Percentiles rank a stretch among this genome's conserved stretches.
Conservation (phyloP, 2,888 invertebrate species). For the Globia sparganii region DNA sequence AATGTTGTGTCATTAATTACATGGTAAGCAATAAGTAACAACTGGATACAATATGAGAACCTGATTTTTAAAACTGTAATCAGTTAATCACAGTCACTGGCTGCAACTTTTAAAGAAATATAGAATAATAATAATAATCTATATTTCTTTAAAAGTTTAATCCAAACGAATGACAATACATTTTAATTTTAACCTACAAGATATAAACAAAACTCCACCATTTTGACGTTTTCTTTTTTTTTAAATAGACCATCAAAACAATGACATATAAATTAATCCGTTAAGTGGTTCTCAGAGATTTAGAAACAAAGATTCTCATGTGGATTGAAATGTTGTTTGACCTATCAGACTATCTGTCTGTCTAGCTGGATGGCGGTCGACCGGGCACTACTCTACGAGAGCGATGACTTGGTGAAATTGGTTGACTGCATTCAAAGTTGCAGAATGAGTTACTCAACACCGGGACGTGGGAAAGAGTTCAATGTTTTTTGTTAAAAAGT, state of each 20-base stretch:
- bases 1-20: conserved; percentile 2
- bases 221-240: background rate
- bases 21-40: background rate
- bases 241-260: conserved; percentile 18
- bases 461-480: background rate
- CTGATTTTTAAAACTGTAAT: background rate
- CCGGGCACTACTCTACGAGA: conserved; percentile 2
- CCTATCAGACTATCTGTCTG: conserved; percentile 22
- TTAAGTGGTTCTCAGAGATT: conserved; percentile 40
- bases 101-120: too few relatives aligned
- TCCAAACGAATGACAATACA: background rate
- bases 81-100: too few relatives aligned
- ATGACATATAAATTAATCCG: conserved; percentile 39
- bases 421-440: conserved; percentile 34
- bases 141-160: background rate
- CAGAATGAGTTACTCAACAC: conserved; percentile 7
- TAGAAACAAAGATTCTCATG: conserved; percentile 25
- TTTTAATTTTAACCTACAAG: background rate
- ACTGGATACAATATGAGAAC: background rate
- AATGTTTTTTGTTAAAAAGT: background rate
- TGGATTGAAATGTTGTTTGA: conserved; percentile 49
- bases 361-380: conserved; percentile 27
- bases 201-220: background rate
- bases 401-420: conserved; percentile 51
- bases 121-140: too few relatives aligned